A percentile compares a stretch with the other conserved stretches of the same genome.
phyloP scores from a whole-genome alignment of 2,113 vertebrate genomes.

The Crotophaga sulcirostris region DNA sequence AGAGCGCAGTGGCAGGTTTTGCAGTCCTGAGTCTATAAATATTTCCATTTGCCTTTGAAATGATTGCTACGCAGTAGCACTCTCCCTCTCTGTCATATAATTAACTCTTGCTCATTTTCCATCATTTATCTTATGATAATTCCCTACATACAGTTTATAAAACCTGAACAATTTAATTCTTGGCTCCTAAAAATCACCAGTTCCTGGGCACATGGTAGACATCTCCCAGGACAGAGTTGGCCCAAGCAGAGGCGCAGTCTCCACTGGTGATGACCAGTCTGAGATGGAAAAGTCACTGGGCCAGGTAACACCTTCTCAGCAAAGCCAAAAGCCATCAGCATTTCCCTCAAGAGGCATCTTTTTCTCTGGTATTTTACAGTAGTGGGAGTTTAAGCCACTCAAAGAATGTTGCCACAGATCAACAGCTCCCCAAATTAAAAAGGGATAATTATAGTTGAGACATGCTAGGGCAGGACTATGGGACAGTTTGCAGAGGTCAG shows the following conservation, averaged over 20 bases:
- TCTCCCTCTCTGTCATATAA: background rate
- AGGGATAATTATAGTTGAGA: background rate
- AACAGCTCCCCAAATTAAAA: background rate
- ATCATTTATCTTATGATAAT: background rate
- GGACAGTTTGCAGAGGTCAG: background rate
- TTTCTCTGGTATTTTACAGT: background rate
- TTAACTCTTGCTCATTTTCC: conserved; percentile 33
- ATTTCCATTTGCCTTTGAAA: conserved; percentile 14
- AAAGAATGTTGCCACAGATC: background rate
- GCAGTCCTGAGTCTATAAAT: background rate
- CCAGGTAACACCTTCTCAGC: background rate
- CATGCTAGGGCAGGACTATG: background rate
- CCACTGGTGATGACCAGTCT: background rate
- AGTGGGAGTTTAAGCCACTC: background rate
- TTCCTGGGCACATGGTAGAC: background rate
- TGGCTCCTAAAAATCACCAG: background rate
- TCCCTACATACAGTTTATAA: background rate
- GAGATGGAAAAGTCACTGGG: background rate
- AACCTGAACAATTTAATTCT: background rate
- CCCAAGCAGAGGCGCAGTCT: background rate
- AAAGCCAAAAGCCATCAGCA: background rate
- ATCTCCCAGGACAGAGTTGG: background rate
- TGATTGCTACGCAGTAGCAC: background rate
- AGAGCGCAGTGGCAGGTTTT: background rate
- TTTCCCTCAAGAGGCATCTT: background rate